phyloP scores from a whole-genome alignment of 2,888 invertebrate species.

The Drosophila trichaetosa region DNA sequence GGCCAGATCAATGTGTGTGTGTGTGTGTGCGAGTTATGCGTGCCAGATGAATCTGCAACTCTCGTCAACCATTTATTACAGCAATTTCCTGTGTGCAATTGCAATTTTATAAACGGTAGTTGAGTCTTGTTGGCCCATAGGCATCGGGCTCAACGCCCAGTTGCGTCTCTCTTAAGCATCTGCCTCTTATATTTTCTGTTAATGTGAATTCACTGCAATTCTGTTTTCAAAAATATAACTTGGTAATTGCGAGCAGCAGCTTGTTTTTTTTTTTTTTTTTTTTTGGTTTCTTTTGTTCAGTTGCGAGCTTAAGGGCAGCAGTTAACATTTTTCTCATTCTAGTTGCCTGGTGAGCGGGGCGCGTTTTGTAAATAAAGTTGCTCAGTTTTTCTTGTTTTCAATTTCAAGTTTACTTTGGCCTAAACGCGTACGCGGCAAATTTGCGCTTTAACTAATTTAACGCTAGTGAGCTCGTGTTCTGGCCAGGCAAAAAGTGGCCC shows the following conservation, averaged over 20 bases:
- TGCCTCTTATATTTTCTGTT: slow-evolving; percentile 10
- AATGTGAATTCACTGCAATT: slow-evolving; percentile 19
- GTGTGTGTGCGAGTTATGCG: slow-evolving; percentile 15
- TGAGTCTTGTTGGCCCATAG: slow-evolving; percentile 57
- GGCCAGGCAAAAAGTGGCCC: slow-evolving; percentile 27
- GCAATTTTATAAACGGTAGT: slow-evolving; percentile 75
- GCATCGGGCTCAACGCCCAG: slow-evolving; percentile 26
- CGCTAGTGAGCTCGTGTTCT: slow-evolving; percentile 39
- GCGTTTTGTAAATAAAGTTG: slow-evolving; percentile 12
- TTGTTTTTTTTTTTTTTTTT: neutral
- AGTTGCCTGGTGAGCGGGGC: slow-evolving; percentile 7
- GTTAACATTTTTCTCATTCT: slow-evolving; percentile 14
- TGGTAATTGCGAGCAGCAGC: slow-evolving; percentile 24
- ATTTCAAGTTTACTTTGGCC: slow-evolving; percentile 25
- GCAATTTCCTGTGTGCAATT: slow-evolving; percentile 79
- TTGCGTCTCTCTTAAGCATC: slow-evolving; percentile 30
- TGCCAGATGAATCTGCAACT: slow-evolving; percentile 38
- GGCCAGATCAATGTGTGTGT: slow-evolving; percentile 30
- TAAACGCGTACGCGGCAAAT: slow-evolving; percentile 63
- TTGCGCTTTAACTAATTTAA: slow-evolving; percentile 74
- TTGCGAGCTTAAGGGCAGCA: slow-evolving; percentile 2
- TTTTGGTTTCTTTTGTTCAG: neutral
- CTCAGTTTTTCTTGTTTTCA: slow-evolving; percentile 1
- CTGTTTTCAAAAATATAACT: slow-evolving; percentile 11
- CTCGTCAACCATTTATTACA: slow-evolving; percentile 68